Evolutionary conservation across 2,797 vertebrate species (phyloP).

Genomic region (Gymnothorax reevesii): DNA sequence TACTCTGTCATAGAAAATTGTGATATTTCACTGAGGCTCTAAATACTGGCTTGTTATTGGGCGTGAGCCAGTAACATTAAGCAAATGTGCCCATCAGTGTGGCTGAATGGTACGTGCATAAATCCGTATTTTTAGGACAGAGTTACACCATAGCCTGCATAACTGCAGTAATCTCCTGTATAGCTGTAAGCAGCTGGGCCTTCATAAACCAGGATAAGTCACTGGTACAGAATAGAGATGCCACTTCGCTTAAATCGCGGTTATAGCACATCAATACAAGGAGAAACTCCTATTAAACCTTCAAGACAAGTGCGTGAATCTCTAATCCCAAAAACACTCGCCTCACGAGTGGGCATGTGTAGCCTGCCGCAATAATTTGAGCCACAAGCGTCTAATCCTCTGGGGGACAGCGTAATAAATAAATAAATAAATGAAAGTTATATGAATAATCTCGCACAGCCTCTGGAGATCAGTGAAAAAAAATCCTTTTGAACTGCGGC

Average conservation of each 20-base stretch:
- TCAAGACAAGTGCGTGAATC: neutral
- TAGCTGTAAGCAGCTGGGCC: no score
- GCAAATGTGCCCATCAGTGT: neutral
- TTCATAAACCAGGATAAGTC: neutral
- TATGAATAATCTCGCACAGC: neutral
- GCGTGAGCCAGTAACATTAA: neutral
- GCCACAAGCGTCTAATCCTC: constrained; percentile 2
- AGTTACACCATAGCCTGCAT: neutral
- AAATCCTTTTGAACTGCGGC: neutral
- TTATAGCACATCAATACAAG: neutral
- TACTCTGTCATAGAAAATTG: neutral
- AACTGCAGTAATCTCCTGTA: neutral
- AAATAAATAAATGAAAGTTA: neutral
- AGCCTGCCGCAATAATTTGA: neutral
- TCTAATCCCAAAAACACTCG: neutral
- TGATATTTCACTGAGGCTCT: neutral
- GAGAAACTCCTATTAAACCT: neutral
- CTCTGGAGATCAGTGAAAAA: constrained; percentile 4
- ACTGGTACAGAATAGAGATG: constrained; percentile 2
- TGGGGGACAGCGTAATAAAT: neutral
- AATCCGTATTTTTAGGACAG: neutral
- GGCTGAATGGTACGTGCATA: neutral
- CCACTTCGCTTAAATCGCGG: neutral
- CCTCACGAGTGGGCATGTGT: neutral
- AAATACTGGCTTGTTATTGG: neutral